Base-by-base conservation (phyloP, 2,888 invertebrate genomes). In the Dryobotodes eremita region DNA sequence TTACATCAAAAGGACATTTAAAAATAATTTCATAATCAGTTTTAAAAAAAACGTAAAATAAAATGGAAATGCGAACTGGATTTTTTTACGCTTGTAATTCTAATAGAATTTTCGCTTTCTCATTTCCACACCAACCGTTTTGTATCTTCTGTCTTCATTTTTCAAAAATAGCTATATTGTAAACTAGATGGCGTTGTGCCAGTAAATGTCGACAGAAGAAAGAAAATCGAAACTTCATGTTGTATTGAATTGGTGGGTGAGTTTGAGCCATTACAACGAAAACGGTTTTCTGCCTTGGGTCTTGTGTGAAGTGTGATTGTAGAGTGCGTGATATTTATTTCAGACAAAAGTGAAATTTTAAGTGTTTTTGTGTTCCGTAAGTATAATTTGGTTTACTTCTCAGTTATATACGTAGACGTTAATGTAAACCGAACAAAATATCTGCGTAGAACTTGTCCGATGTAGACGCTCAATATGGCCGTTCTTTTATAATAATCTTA, bases 241-340 rank as follows among this genome's bases (percentile, higher is more conserved):
- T 89, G 86, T 82, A 83, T 88, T 87, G 85, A 86, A 89, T 88
- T 87, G 86, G 87, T 87, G 85, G 89, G 80, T 79, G 85, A 88
- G 78, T 91, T 91, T 90, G 88, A 91, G 90, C 91, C 90, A 92
- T 93, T 95, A 93, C 94, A 93, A 93, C 95, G 95, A 95, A 95
- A 96, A 96, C 96, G 95, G 95, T 96, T 96, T 95, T 96, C 95
- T 96, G 95, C 94, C 95, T 96, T 91, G 95, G 93, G 96, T 96
- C 96, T 95, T 95, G 95, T 94, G 96, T 94, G 94, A 92, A 95
- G 94, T 95, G 96, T 94, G 94, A 94, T 94, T 95, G 92, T 91
- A 89, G 90, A 91, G 95, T 95, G 95, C 93, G 96, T 95, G 95
- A 87, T 93, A 94, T 93, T 93, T 93, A 94, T 93, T 93, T 91